Evolutionary conservation across 1,140 invertebrate species (phyloP).

Genomic region (Trichoplusia ni): DNA sequence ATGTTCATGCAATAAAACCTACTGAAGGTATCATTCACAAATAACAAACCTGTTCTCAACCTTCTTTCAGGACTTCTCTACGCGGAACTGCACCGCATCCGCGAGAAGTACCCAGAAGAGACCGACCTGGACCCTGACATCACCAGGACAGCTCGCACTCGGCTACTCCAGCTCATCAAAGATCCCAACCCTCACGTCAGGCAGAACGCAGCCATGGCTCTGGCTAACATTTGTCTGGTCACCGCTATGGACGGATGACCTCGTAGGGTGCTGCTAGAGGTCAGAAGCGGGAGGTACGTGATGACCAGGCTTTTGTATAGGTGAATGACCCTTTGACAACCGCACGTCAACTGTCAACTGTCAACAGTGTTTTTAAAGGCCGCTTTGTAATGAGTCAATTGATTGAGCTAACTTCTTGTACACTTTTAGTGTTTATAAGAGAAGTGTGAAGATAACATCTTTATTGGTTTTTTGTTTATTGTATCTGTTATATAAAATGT

Average conservation of each 20-base stretch:
- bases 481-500: no score
- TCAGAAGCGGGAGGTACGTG: not conserved
- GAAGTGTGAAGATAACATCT: no score
- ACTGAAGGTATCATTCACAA: no score
- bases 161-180: constrained; percentile 83
- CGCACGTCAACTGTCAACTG: no score
- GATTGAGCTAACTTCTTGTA: no score
- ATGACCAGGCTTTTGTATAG: not conserved
- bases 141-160: constrained; percentile 53
- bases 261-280: not conserved
- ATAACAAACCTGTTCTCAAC: not conserved
- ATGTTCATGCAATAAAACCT: no score
- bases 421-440: no score
- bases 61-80: constrained; percentile 64
- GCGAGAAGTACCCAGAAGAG: constrained; percentile 52
- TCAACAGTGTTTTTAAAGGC: no score
- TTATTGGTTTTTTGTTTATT: no score
- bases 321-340: no score
- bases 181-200: constrained; percentile 83
- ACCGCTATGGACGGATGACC: constrained; percentile 35
- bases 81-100: constrained; percentile 60
- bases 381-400: no score
- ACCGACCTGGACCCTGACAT: constrained; percentile 60
- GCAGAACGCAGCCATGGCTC: constrained; percentile 82
- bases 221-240: constrained; percentile 73